These are phyloP conservation scores for Hylaeus anthracinus DNA, from an alignment of 1,140 invertebrate species.

Conservation along the genomic window DNA sequence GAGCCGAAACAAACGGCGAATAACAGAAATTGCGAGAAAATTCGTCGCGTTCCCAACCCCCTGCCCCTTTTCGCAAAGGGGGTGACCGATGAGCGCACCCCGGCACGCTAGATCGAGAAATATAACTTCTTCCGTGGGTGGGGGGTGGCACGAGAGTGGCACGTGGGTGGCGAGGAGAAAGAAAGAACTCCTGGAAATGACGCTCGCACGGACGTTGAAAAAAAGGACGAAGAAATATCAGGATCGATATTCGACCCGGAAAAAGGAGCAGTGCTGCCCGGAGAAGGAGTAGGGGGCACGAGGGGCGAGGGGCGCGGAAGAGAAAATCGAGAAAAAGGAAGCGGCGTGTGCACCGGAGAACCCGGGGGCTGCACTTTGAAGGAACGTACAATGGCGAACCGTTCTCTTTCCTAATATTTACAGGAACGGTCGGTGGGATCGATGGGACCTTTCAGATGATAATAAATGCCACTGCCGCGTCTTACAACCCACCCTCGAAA, in stretches of 20 bases:
- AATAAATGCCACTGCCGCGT: conserved; percentile 23
- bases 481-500: neutral
- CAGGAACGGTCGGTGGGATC: conserved; percentile 38
- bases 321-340: conserved; percentile 67
- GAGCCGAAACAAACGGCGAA: conserved; percentile 22
- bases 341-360: conserved; percentile 58
- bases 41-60: conserved; percentile 31
- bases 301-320: conserved; percentile 30
- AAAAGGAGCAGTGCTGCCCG: conserved; percentile 63
- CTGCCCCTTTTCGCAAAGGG: neutral
- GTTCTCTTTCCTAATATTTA: conserved; percentile 63
- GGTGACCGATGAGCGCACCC: conserved; percentile 42
- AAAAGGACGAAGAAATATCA: conserved; percentile 67
- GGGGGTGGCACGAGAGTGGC: conserved; percentile 26
- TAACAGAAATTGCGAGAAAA: conserved; percentile 41
- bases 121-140: conserved; percentile 60
- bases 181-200: conserved; percentile 66
- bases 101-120: conserved; percentile 59
- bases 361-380: conserved; percentile 63
- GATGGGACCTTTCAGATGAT: conserved; percentile 11
- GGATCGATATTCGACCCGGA: conserved; percentile 68
- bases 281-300: conserved; percentile 1
- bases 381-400: conserved; percentile 62
- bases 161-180: conserved; percentile 45
- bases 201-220: conserved; percentile 61